Conservation (phyloP, 1,140 invertebrate species). For the Caenorhabditis inopinata region DNA sequence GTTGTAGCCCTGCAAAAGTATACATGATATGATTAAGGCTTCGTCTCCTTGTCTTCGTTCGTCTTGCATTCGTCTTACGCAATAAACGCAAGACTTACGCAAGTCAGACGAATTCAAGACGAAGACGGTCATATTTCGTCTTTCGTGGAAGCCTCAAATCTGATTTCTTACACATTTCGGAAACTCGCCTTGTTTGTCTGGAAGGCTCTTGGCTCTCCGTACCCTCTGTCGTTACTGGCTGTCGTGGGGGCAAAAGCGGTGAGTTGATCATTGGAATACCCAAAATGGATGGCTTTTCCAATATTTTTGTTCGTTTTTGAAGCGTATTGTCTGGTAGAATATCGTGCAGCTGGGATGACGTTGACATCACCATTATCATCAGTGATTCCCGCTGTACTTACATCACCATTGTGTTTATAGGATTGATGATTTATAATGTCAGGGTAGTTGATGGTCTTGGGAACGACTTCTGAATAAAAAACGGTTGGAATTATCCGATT, state of each 20-base stretch:
- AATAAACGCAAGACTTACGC: too few relatives aligned
- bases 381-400: not conserved
- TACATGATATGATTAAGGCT: too few relatives aligned
- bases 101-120: too few relatives aligned
- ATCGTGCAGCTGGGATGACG: constrained; percentile 24
- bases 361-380: not conserved
- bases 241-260: not conserved
- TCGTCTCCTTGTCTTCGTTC: too few relatives aligned
- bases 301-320: constrained; percentile 18
- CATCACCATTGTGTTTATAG: constrained; percentile 6
- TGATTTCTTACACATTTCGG: not conserved
- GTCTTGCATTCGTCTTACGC: too few relatives aligned
- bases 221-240: not conserved
- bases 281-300: constrained; percentile 20
- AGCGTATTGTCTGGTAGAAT: not conserved
- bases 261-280: constrained; percentile 36
- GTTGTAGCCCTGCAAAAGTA: constrained; percentile 26
- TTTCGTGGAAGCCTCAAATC: too few relatives aligned
- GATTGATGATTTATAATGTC: not conserved
- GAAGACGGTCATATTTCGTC: too few relatives aligned
- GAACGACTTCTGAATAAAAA: constrained; percentile 9
- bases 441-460: constrained; percentile 8
- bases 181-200: constrained; percentile 9
- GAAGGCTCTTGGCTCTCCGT: constrained; percentile 29
- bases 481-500: too few relatives aligned